Conservation (phyloP, 1,140 invertebrate species). For the Alviniconcha marisindica region DNA sequence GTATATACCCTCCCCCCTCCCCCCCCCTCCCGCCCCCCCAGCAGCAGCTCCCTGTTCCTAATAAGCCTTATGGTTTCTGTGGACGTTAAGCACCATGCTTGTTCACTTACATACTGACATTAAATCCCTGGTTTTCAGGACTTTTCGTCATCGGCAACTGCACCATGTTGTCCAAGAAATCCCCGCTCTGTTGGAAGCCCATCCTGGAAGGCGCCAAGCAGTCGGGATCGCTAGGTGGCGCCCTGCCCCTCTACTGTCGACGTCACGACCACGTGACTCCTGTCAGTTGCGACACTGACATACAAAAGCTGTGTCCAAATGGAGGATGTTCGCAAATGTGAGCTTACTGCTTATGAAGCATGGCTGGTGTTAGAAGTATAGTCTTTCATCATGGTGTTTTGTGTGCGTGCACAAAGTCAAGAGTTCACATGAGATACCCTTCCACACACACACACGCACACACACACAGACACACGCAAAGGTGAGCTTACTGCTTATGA, state of each 20-base stretch:
- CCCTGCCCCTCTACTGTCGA: constrained; percentile 71
- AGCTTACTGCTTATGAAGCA: no score
- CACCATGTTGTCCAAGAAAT: constrained; percentile 73
- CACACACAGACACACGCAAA: no score
- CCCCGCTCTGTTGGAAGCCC: constrained; percentile 73
- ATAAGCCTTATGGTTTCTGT: no score
- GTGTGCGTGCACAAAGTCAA: no score
- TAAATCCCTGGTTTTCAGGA: constrained; percentile 52
- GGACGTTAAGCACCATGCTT: no score
- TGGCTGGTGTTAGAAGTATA: no score
- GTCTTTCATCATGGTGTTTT: neutral
- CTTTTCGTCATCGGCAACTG: constrained; percentile 83
- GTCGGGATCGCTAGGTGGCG: constrained; percentile 41
- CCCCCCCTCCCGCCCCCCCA: no score
- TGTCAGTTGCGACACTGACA: constrained; percentile 58
- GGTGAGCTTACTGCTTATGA: no score
- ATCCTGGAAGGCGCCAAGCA: constrained; percentile 42
- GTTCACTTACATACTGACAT: neutral
- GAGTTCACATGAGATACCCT: no score
- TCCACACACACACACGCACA: no score
- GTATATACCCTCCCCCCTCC: no score
- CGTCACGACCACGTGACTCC: constrained; percentile 66
- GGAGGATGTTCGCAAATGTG: constrained; percentile 1
- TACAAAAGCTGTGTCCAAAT: constrained; percentile 39
- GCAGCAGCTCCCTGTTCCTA: no score